Conservation (phyloP, 2,888 invertebrate species). For the Toxonevra muliebris region DNA sequence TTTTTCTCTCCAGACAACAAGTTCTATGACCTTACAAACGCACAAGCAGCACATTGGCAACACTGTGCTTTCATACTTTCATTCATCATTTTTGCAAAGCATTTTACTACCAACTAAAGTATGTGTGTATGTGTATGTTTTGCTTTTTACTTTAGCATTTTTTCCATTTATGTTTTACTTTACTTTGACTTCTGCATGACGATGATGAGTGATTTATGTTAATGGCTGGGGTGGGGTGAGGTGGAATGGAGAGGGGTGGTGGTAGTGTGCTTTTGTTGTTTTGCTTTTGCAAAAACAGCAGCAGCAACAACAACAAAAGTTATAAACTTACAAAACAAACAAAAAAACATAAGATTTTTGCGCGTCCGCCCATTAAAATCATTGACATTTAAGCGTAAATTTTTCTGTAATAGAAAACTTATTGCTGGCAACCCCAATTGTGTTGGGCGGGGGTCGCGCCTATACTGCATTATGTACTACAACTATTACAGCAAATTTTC, state of each 20-base stretch:
- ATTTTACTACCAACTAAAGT: background rate
- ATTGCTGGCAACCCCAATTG: too few species aligned
- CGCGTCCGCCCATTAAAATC: slow-evolving; percentile 57
- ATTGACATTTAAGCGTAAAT: slow-evolving; percentile 59
- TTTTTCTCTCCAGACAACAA: slow-evolving; percentile 44
- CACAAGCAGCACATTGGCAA: slow-evolving; percentile 15
- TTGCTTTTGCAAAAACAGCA: too few species aligned
- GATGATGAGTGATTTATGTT: too few species aligned
- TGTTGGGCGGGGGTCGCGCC: too few species aligned
- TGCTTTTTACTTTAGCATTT: too few species aligned
- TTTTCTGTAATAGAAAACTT: too few species aligned
- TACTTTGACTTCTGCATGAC: slow-evolving; percentile 5
- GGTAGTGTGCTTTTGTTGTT: too few species aligned
- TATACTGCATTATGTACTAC: too few species aligned
- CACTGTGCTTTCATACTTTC: slow-evolving; percentile 23
- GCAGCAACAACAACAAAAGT: too few species aligned
- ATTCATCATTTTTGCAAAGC: slow-evolving; percentile 29
- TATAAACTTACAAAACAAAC: slow-evolving; percentile 29
- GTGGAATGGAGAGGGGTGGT: background rate
- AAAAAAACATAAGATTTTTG: slow-evolving; percentile 54
- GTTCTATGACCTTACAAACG: slow-evolving; percentile 62
- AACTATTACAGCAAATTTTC: too few species aligned
- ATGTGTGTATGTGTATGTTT: background rate
- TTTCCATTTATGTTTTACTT: too few species aligned
- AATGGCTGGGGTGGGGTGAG: too few species aligned